These are phyloP conservation scores for Acropora tenuis DNA, from an alignment of 64 coral and sea anemone species.

Conservation along the genomic window DNA sequence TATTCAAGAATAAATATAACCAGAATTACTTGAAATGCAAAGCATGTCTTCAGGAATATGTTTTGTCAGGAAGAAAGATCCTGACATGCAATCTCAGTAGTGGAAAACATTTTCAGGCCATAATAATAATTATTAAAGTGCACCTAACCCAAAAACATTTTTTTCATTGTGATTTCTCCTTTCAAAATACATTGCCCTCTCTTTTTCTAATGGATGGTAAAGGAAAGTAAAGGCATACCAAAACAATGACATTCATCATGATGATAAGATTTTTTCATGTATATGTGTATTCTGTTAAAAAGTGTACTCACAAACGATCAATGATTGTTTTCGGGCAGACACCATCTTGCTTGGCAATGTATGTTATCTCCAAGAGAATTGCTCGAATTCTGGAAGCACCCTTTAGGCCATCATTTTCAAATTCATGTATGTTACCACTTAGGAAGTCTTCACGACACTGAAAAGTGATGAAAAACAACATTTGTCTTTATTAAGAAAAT, in stretches of 20 bases:
- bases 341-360: slow-evolving; percentile 29
- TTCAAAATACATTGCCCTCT: no score
- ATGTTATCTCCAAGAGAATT: slow-evolving; percentile 69
- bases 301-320: slow-evolving; percentile 49
- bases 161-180: no score
- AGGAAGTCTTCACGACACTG: slow-evolving; percentile 73
- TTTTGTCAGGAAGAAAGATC: no score
- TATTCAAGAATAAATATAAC: not conserved
- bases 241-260: no score
- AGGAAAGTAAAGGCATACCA: no score
- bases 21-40: not conserved
- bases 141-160: no score
- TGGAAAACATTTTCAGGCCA: no score
- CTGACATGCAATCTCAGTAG: no score
- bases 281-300: no score
- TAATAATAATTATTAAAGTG: no score
- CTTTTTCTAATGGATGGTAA: no score
- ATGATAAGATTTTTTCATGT: not conserved
- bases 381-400: slow-evolving; percentile 31
- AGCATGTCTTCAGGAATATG: not conserved
- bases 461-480: slow-evolving; percentile 18
- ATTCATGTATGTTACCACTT: slow-evolving; percentile 53
- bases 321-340: slow-evolving; percentile 52
- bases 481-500: not conserved
- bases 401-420: slow-evolving; percentile 23